Evolutionary conservation across 2,888 invertebrate genomes (phyloP).

Genomic region (Megastigmus dorsalis): DNA sequence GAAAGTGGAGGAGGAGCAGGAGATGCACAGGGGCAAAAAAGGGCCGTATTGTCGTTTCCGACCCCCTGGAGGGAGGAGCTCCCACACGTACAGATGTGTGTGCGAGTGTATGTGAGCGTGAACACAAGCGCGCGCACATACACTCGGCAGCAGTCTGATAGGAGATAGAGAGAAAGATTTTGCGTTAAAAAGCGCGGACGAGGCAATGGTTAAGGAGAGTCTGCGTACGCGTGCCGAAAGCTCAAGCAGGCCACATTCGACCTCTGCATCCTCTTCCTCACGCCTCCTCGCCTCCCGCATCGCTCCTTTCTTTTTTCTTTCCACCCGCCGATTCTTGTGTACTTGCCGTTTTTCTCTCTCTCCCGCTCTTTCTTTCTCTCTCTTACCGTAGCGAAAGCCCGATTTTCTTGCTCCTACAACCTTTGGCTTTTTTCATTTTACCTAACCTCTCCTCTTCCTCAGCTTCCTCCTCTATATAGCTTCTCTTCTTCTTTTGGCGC

Average conservation of each 20-base stretch:
- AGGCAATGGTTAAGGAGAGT: conserved; percentile 69
- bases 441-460: too few relatives aligned
- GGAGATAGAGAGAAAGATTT: conserved; percentile 59
- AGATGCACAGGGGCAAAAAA: background rate
- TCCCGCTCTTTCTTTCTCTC: background rate
- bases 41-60: conserved; percentile 33
- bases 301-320: background rate
- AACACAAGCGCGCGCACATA: too few relatives aligned
- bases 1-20: conserved; percentile 20
- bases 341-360: background rate
- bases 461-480: too few relatives aligned
- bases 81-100: too few relatives aligned
- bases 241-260: conserved; percentile 67
- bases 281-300: conserved; percentile 17
- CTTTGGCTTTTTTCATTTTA: conserved; percentile 34
- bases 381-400: background rate
- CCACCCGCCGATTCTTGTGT: background rate
- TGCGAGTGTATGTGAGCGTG: too few relatives aligned
- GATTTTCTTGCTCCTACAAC: conserved; percentile 10
- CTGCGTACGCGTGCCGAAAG: conserved; percentile 68
- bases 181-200: conserved; percentile 72
- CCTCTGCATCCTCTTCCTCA: conserved; percentile 53
- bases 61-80: background rate
- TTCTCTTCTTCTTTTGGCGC: conserved; percentile 8
- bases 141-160: background rate